Evolutionary conservation across 2,113 vertebrate species (phyloP).

Genomic region (Oryzias celebensis): DNA sequence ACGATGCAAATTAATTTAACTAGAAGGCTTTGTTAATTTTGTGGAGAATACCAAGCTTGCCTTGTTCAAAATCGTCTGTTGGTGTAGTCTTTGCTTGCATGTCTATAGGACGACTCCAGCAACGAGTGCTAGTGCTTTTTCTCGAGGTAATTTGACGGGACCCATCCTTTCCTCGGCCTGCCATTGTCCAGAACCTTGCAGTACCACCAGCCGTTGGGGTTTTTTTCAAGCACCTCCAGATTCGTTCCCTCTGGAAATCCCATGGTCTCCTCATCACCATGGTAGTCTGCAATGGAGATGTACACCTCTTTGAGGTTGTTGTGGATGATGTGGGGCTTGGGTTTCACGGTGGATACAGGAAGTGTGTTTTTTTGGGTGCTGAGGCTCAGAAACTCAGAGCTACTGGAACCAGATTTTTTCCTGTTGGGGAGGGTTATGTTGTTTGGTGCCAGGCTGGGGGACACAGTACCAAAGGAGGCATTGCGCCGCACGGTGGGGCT

Average conservation of each 20-base stretch:
- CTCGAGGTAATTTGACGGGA: constrained; percentile 99
- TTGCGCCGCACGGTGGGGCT: constrained; percentile 84
- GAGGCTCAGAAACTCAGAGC: constrained; percentile 79
- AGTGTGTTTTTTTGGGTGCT: constrained; percentile 83
- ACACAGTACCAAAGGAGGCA: constrained; percentile 87
- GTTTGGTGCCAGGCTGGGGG: constrained; percentile 65
- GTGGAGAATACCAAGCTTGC: constrained; percentile 52
- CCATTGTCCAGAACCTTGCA: constrained; percentile 94
- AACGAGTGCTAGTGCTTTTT: constrained; percentile 86
- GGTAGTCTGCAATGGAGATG: constrained; percentile 95
- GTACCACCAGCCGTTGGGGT: constrained; percentile 99
- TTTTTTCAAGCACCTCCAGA: constrained; percentile 96
- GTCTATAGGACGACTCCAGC: constrained; percentile 54
- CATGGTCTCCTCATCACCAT: constrained; percentile 95
- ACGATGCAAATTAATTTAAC: constrained; percentile 36
- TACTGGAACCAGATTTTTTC: constrained; percentile 61
- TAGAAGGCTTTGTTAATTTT: constrained; percentile 36
- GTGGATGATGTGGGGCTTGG: constrained; percentile 95
- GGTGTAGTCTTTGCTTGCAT: constrained; percentile 55
- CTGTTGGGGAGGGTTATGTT: constrained; percentile 57
- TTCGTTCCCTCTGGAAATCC: constrained; percentile 96
- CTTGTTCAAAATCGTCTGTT: constrained; percentile 50
- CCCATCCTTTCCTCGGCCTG: constrained; percentile 95
- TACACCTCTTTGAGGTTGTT: constrained; percentile 93
- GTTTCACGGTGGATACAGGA: constrained; percentile 89